Percentiles rank a stretch among this genome's conserved stretches.
Evolutionary conservation across 2,797 vertebrate species (phyloP).

Genomic region (Cygnus olor): DNA sequence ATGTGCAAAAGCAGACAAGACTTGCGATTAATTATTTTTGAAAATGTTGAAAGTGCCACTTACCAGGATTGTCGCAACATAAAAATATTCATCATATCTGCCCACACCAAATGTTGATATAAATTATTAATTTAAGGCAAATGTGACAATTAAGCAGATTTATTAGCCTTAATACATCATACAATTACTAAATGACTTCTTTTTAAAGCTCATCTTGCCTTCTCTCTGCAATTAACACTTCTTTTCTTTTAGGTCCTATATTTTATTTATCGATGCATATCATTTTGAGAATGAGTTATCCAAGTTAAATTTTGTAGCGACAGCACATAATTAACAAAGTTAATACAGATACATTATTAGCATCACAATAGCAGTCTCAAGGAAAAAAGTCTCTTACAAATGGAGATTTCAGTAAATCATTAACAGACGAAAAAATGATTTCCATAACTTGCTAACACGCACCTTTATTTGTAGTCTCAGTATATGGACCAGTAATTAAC

Average conservation of each 20-base stretch:
- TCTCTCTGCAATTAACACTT: neutral
- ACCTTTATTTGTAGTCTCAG: neutral
- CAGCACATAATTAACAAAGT: conserved; percentile 35
- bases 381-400: neutral
- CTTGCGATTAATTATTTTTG: conserved; percentile 25
- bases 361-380: conserved; percentile 8
- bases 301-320: neutral
- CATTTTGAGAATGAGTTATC: neutral
- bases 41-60: conserved; percentile 17
- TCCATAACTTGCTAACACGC: neutral
- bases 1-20: conserved; percentile 13
- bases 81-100: conserved; percentile 62
- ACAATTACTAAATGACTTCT: conserved; percentile 36
- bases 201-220: neutral
- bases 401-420: conserved; percentile 32
- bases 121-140: conserved; percentile 69
- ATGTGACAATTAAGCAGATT: conserved; percentile 65
- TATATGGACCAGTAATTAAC: neutral
- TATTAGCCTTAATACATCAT: conserved; percentile 55
- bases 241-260: neutral
- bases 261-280: conserved; percentile 44
- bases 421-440: neutral
- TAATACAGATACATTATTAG: conserved; percentile 13
- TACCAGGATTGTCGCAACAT: neutral
- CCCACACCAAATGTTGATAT: conserved; percentile 54